Percentiles rank a stretch among this genome's conserved stretches.
Conservation (phyloP, 1,140 invertebrate genomes). For the Gryllus bimaculatus region DNA sequence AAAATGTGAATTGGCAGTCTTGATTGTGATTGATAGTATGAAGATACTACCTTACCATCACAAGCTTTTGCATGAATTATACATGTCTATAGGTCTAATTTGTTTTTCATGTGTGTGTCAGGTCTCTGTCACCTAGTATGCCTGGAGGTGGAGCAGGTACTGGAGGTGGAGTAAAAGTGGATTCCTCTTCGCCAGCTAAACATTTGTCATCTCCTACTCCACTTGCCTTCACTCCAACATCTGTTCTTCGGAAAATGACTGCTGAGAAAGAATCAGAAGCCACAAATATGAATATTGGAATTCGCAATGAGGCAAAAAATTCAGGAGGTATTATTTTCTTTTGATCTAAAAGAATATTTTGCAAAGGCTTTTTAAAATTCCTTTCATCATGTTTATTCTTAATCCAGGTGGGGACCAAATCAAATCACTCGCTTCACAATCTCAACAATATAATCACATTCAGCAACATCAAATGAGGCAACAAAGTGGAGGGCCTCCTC, state of each 20-base stretch:
- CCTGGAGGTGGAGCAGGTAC: neutral
- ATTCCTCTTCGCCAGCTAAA: conserved; percentile 19
- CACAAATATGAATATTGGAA: neutral
- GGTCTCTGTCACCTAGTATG: conserved; percentile 18
- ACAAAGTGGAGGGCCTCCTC: neutral
- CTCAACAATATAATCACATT: neutral
- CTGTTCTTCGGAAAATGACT: conserved; percentile 85
- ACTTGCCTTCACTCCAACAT: conserved; percentile 80
- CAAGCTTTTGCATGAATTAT: too few species aligned
- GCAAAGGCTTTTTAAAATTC: too few species aligned
- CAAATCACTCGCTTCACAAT: neutral
- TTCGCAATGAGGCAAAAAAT: neutral
- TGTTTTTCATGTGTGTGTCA: conserved; percentile 6
- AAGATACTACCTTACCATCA: too few species aligned
- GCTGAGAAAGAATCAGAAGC: conserved; percentile 65
- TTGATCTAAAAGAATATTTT: too few species aligned
- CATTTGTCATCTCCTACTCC: conserved; percentile 45
- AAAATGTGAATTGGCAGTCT: too few species aligned
- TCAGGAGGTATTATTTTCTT: neutral
- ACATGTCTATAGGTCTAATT: neutral
- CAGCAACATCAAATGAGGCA: neutral
- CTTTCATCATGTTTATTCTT: too few species aligned
- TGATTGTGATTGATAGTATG: too few species aligned
- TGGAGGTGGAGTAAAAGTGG: conserved; percentile 11
- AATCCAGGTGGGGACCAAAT: too few species aligned